Conservation (phyloP, 1,140 invertebrate species). For the Drosophila azteca region DNA sequence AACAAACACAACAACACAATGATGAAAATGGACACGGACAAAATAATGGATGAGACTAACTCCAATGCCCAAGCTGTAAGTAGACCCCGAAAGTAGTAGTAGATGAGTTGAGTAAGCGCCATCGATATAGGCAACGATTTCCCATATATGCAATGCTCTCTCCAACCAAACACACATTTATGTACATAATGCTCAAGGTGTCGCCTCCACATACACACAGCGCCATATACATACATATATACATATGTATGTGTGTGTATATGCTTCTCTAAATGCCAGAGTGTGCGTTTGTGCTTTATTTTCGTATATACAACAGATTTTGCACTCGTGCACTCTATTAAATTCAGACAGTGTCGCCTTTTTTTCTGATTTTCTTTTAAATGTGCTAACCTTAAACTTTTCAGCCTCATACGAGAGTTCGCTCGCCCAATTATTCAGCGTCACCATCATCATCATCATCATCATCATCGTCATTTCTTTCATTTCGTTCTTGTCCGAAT, state of each 20-base stretch:
- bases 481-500: conserved; percentile 12
- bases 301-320: conserved; percentile 63
- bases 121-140: conserved; percentile 18
- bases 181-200: conserved; percentile 67
- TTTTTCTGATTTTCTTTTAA: conserved; percentile 29
- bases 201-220: conserved; percentile 47
- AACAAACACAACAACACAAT: conserved; percentile 77
- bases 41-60: conserved; percentile 85
- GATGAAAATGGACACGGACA: conserved; percentile 85
- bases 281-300: conserved; percentile 60
- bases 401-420: conserved; percentile 14
- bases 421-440: conserved; percentile 44
- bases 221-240: conserved; percentile 21
- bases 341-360: conserved; percentile 43
- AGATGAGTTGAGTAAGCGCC: conserved; percentile 18
- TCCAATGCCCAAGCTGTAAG: conserved; percentile 83
- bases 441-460: conserved; percentile 9
- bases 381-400: conserved; percentile 62
- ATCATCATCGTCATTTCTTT: conserved; percentile 6
- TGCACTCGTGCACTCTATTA: conserved; percentile 74
- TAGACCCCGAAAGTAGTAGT: conserved; percentile 21
- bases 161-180: conserved; percentile 4
- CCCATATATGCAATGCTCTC: conserved; percentile 13
- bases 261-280: conserved; percentile 5
- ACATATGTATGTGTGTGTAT: background rate